These are phyloP conservation scores for Lepidurus arcticus DNA, from an alignment of 1,140 invertebrate genomes.

Conservation along the genomic window DNA sequence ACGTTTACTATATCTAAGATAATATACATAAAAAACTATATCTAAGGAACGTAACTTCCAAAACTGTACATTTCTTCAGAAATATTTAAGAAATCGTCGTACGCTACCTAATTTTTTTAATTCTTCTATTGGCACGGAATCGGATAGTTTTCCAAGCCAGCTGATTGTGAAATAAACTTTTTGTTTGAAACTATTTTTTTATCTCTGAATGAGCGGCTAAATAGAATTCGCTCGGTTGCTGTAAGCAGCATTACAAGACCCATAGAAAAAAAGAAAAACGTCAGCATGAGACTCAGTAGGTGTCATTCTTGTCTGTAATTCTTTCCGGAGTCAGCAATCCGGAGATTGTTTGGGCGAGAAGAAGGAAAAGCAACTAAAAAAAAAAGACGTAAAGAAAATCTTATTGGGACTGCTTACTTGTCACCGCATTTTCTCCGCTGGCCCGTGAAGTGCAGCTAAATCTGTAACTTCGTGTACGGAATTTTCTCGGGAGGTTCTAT, in stretches of 20 bases:
- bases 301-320: constrained; percentile 10
- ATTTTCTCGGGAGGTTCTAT: not conserved
- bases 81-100: too few relatives aligned
- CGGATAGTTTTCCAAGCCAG: not conserved
- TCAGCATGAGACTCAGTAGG: constrained; percentile 14
- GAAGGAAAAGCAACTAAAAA: not conserved
- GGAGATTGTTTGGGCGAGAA: constrained; percentile 2
- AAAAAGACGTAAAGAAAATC: not conserved
- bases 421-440: constrained; percentile 1
- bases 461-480: constrained; percentile 13
- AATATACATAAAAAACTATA: too few relatives aligned
- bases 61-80: too few relatives aligned
- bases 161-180: too few relatives aligned
- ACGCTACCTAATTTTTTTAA: too few relatives aligned
- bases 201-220: not conserved
- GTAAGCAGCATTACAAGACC: not conserved
- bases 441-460: constrained; percentile 11
- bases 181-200: not conserved
- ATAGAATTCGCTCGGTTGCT: not conserved
- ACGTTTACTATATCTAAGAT: too few relatives aligned
- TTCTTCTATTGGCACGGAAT: too few relatives aligned
- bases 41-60: too few relatives aligned
- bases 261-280: not conserved
- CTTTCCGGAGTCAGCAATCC: constrained; percentile 7
- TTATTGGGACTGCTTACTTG: constrained; percentile 18